phyloP scores from a whole-genome alignment of 2,113 vertebrate species.

The Nerophis ophidion region DNA sequence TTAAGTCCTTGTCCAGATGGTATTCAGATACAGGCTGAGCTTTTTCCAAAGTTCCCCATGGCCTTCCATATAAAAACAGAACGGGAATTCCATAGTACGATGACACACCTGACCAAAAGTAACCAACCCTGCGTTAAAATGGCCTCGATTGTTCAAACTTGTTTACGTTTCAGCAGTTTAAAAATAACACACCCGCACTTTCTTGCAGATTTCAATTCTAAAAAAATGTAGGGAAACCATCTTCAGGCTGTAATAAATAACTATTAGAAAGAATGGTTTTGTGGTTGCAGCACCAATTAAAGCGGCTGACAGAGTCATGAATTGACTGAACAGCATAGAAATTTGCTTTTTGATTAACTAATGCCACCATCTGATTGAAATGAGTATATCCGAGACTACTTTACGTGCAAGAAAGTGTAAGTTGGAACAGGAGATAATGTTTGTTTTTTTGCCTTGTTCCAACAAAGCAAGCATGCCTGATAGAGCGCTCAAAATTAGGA shows the following conservation, averaged over 20 bases:
- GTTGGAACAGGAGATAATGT: background rate
- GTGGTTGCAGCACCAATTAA: slow-evolving; percentile 12
- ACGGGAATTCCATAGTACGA: background rate
- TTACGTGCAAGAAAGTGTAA: background rate
- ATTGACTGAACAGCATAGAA: slow-evolving; percentile 4
- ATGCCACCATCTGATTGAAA: too few relatives aligned
- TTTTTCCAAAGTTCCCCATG: slow-evolving; percentile 28
- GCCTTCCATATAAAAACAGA: background rate
- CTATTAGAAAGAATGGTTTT: slow-evolving; percentile 34
- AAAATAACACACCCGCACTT: slow-evolving; percentile 11
- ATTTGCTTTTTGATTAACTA: slow-evolving; percentile 6
- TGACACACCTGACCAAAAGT: slow-evolving; percentile 13
- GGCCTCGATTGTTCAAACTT: slow-evolving; percentile 19
- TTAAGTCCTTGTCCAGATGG: slow-evolving; percentile 50
- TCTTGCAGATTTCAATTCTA: slow-evolving; percentile 21
- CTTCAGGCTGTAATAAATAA: slow-evolving; percentile 48
- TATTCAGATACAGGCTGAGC: slow-evolving; percentile 23
- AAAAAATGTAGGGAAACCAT: slow-evolving; percentile 23
- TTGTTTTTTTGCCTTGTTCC: too few relatives aligned
- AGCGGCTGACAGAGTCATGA: background rate
- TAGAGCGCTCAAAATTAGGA: too few relatives aligned
- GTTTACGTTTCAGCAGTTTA: slow-evolving; percentile 16
- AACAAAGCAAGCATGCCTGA: too few relatives aligned
- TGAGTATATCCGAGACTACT: background rate
- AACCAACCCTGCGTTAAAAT: slow-evolving; percentile 6